Percentiles rank a stretch among this genome's conserved stretches.
Evolutionary conservation across 2,113 vertebrate genomes (phyloP).

Genomic region (Upupa epops): DNA sequence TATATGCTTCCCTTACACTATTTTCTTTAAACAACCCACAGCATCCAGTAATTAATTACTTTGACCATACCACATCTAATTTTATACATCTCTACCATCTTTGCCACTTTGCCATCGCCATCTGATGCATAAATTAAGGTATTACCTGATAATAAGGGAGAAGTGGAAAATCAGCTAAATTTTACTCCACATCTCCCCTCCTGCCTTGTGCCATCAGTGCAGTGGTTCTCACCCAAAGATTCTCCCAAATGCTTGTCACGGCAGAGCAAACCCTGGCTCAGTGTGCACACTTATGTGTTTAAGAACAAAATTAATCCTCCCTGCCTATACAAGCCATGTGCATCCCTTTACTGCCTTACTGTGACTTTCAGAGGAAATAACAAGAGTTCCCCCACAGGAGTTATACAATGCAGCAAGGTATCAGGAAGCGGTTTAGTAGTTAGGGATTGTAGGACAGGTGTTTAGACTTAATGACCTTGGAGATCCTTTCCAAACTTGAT

Average conservation of each 20-base stretch:
- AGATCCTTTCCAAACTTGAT: no score
- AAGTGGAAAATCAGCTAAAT: neutral
- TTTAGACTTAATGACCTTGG: no score
- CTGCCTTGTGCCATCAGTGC: neutral
- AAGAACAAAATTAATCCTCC: neutral
- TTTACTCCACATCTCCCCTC: fast-evolving
- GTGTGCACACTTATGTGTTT: fast-evolving
- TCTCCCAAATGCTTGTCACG: neutral
- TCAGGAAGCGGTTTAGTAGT: no score
- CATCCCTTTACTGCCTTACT: fast-evolving
- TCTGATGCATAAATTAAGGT: neutral
- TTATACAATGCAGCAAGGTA: neutral
- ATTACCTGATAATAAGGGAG: neutral
- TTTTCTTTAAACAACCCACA: neutral
- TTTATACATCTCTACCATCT: neutral
- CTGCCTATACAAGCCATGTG: neutral
- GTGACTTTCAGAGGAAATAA: neutral
- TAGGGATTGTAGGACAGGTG: no score
- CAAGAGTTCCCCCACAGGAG: neutral
- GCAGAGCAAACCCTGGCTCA: fast-evolving
- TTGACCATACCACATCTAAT: neutral
- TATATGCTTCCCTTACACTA: neutral
- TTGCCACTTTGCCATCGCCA: neutral
- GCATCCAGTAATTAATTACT: neutral
- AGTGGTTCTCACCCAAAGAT: neutral